Base-by-base conservation (phyloP, 2,888 invertebrate species). In the Chrysodeixis includens region DNA sequence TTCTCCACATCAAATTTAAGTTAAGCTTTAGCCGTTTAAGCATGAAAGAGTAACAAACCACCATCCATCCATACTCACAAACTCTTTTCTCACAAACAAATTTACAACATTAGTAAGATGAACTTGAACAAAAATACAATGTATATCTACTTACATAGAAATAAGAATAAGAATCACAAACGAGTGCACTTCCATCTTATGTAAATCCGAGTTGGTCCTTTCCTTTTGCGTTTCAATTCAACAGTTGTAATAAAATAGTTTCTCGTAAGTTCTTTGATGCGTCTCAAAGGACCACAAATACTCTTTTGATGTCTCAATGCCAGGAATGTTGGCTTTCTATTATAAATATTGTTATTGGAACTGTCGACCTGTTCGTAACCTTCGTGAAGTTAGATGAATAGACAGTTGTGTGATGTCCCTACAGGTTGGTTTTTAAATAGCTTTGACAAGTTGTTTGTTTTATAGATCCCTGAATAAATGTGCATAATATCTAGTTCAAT, bases 231-330 rank as follows among this genome's bases (percentile, higher is more conserved):
- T 40, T 40, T 40, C 40, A 40, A 40, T 40, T 40, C 40, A 40
- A 40, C 40, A 40, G 40, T 40, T 22, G 22, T 26, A 53, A 30
- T 53, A 22, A n/a, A 22, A 26, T 30, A n/a, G 53, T n/a, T 22
- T 30, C n/a, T 20, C 22, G 26, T 30, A 20, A 16, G 30, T 54
- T 26, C 30, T 54, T 7, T 30, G 30, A 16, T 54, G 26, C 54
- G 30, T 26, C 30, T 26, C 30, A 54, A 54, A 54, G 30, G 40
- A 40, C 40, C 40, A 40, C 40, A 40, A n/a, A 40, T 40, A 40
- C 40, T 14, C 40, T 40, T 35, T 40, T 40, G 40, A 40, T 40
- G n/a, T 40, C n/a, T 40, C 40, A 40, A n/a, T 40, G 40, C 7
- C 40, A 40, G 40, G n/a, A 40, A 40, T 40, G n/a, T n/a, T 40